Conservation (phyloP, 2,113 vertebrate genomes). For the Porphyrio hochstetteri region DNA sequence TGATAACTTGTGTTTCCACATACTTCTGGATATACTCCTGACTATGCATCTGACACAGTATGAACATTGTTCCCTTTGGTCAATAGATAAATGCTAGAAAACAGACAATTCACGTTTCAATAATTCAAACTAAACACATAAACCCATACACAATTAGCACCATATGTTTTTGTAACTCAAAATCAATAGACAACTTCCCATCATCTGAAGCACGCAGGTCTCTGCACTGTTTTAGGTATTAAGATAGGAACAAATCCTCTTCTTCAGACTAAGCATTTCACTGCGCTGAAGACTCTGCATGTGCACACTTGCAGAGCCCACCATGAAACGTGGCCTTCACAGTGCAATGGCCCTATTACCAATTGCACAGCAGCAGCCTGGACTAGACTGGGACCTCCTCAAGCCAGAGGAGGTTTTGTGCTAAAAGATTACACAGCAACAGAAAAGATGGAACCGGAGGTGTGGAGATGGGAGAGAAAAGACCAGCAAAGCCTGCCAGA, state of each 20-base stretch:
- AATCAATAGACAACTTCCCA: not conserved
- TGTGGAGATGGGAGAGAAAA: not conserved
- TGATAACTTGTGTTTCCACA: not conserved
- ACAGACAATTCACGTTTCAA: not conserved
- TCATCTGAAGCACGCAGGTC: not conserved
- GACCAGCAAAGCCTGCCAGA: not conserved
- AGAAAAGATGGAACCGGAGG: not conserved
- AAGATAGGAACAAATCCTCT: not conserved
- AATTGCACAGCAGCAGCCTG: not conserved
- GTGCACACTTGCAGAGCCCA: accelerated
- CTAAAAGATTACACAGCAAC: not conserved
- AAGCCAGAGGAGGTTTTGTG: not conserved
- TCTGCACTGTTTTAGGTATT: not conserved
- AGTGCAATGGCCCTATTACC: not conserved
- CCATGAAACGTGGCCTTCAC: not conserved
- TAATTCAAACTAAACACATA: not conserved
- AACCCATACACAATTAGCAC: not conserved
- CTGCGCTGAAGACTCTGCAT: not conserved
- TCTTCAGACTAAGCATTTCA: not conserved
- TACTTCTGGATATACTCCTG: not conserved
- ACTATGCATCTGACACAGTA: not conserved
- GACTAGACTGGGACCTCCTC: not conserved
- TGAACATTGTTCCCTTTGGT: not conserved
- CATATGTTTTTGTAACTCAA: not conserved
- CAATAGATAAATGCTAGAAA: not conserved